A percentile compares a stretch with the other conserved stretches of the same genome.
Evolutionary conservation across 2,797 vertebrate species (phyloP).

Genomic region (Crypturellus tataupa): DNA sequence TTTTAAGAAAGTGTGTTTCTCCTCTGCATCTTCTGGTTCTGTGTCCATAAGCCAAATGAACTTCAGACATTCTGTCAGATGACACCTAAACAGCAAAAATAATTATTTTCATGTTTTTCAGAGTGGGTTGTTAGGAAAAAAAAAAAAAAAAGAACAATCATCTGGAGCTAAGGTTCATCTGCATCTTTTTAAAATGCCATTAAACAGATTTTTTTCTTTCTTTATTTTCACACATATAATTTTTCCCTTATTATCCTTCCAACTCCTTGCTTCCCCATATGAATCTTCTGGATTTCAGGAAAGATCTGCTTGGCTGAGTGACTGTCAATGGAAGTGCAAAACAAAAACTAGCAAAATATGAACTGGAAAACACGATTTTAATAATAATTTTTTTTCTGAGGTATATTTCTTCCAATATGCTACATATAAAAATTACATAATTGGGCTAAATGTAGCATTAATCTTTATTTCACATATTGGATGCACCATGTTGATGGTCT

Average conservation of each 20-base stretch:
- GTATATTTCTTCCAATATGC: not conserved
- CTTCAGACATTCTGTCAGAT: not conserved
- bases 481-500: not conserved
- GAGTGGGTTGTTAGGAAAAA: not conserved
- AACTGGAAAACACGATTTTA: not conserved
- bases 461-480: not conserved
- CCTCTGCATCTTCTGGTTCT: not conserved
- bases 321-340: slow-evolving; percentile 23
- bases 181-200: slow-evolving; percentile 55
- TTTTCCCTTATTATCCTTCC: slow-evolving; percentile 30
- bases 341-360: not conserved
- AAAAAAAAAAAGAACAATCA: not conserved
- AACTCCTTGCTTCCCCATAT: not conserved
- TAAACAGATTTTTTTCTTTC: not conserved
- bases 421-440: not conserved
- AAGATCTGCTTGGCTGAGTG: not conserved
- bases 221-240: slow-evolving; percentile 40
- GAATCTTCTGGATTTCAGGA: not conserved
- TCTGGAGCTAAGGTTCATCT: slow-evolving; percentile 30
- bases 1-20: slow-evolving; percentile 17
- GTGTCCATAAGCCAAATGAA: not conserved
- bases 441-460: not conserved
- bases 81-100: not conserved
- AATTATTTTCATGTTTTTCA: not conserved
- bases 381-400: not conserved